A percentile compares a stretch with the other conserved stretches of the same genome.
phyloP scores from a whole-genome alignment of 1,140 invertebrate genomes.

The Paraescarpia echinospica region DNA sequence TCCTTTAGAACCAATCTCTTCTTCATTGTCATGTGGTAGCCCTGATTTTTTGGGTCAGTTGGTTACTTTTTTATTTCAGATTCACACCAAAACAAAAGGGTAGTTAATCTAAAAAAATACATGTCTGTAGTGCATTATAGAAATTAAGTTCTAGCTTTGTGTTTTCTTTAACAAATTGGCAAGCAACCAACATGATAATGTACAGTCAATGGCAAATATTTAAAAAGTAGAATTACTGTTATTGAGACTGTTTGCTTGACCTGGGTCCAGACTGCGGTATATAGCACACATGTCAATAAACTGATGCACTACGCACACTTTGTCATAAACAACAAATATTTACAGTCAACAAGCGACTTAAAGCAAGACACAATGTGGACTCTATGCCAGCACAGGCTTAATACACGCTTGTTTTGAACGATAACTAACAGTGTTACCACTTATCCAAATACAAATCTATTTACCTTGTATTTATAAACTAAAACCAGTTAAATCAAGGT shows the following conservation, averaged over 20 bases:
- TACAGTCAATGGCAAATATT: not conserved
- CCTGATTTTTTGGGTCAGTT: too few species aligned
- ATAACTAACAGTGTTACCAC: not conserved
- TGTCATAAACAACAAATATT: not conserved
- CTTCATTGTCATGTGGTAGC: too few species aligned
- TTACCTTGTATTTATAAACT: not conserved
- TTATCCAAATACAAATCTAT: not conserved
- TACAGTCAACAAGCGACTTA: not conserved
- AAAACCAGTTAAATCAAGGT: not conserved
- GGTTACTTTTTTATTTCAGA: too few species aligned
- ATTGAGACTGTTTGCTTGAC: not conserved
- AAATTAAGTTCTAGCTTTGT: not conserved
- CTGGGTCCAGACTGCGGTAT: not conserved
- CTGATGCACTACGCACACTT: not conserved
- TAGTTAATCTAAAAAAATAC: too few species aligned
- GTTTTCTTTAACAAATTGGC: not conserved
- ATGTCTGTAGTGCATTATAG: not conserved
- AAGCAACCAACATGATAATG: not conserved
- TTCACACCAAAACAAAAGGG: too few species aligned
- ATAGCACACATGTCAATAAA: not conserved
- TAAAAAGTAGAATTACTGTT: not conserved
- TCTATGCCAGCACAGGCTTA: not conserved
- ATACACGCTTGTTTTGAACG: not conserved
- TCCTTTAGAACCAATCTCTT: too few species aligned
- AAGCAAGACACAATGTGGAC: not conserved